These are phyloP conservation scores for Nannoperca obscura DNA, from an alignment of 2,797 vertebrate genomes.

Conservation along the genomic window DNA sequence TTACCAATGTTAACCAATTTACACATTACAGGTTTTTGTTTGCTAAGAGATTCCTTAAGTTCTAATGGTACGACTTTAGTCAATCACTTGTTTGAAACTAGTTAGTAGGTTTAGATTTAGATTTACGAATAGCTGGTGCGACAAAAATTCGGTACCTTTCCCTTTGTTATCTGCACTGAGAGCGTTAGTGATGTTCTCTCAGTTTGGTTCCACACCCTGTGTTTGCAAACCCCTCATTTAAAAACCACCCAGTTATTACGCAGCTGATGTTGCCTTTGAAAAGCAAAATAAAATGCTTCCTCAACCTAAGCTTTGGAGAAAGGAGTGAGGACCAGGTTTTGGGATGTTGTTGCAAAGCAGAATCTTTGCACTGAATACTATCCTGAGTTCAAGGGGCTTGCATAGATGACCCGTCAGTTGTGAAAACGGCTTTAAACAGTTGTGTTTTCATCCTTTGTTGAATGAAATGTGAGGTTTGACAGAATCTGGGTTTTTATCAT, in stretches of 20 bases:
- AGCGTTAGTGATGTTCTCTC: constrained; percentile 2
- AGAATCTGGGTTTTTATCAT: background rate
- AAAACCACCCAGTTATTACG: background rate
- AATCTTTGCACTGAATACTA: constrained; percentile 48
- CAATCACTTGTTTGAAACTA: background rate
- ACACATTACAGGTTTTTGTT: background rate
- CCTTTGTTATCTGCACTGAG: background rate
- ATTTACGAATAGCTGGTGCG: constrained; percentile 9
- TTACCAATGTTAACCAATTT: background rate
- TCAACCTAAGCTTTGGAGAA: background rate
- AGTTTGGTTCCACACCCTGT: constrained; percentile 1
- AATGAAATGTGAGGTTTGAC: constrained; percentile 32
- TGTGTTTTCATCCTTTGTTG: constrained; percentile 4
- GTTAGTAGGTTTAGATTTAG: background rate
- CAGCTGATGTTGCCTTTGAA: background rate
- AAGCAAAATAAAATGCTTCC: constrained; percentile 2
- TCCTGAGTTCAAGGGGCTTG: constrained; percentile 72
- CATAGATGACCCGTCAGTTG: constrained; percentile 64
- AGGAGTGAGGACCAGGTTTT: constrained; percentile 8
- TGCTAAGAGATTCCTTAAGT: background rate
- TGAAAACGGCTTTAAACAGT: constrained; percentile 20
- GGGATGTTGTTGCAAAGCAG: constrained; percentile 29
- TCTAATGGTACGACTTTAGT: constrained; percentile 9
- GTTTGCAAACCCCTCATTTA: constrained; percentile 25
- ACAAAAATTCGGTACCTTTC: background rate